Percentiles rank a stretch among this genome's conserved stretches.
phyloP scores from a whole-genome alignment of 2,113 vertebrate species.

The Puma concolor region DNA sequence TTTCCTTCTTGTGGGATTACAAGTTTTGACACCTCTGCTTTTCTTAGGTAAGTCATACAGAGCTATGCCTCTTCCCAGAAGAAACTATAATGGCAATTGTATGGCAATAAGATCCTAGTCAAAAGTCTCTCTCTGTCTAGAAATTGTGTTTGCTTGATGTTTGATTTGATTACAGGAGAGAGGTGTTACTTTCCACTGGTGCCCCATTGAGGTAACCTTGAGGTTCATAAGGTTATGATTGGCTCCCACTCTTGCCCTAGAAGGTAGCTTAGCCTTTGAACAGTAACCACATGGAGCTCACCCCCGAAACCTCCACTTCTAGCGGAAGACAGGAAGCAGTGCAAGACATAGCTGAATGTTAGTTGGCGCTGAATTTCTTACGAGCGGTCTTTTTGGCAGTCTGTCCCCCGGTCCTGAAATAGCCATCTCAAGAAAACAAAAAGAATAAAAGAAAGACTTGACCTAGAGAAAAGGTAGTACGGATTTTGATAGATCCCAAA shows the following conservation, averaged over 20 bases:
- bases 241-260: neutral
- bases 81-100: neutral
- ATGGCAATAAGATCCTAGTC: neutral
- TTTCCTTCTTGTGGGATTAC: neutral
- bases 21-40: neutral
- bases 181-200: neutral
- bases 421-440: neutral
- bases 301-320: neutral
- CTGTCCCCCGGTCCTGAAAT: neutral
- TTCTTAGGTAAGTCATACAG: neutral
- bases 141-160: neutral
- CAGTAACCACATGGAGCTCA: neutral
- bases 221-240: neutral
- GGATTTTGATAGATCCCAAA: neutral
- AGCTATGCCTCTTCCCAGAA: neutral
- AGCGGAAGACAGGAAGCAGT: neutral
- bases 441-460: conserved; percentile 11
- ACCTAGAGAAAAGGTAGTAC: neutral
- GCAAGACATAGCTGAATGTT: neutral
- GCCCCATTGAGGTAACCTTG: neutral
- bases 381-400: neutral
- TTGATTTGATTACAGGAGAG: neutral
- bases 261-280: neutral
- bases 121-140: neutral
- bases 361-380: neutral